These are phyloP conservation scores for Adrianichthys oophorus DNA, from an alignment of 2,797 vertebrate genomes.

Conservation along the genomic window DNA sequence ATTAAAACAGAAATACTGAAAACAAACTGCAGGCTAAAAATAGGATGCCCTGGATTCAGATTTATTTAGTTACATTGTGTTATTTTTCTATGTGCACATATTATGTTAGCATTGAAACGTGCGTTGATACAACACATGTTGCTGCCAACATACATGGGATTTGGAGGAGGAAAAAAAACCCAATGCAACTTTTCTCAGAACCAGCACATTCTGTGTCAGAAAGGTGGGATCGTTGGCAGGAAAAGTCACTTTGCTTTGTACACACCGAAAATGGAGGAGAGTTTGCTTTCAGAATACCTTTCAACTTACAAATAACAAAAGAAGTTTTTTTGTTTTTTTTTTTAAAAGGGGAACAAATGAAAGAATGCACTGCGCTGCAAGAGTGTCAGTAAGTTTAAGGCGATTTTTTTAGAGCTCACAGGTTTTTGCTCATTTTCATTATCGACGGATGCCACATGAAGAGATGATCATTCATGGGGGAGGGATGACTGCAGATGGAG, in stretches of 20 bases:
- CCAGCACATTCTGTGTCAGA: slow-evolving; percentile 29
- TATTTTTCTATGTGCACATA: slow-evolving; percentile 36
- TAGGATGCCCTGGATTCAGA: slow-evolving; percentile 50
- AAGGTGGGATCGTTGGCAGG: slow-evolving; percentile 83
- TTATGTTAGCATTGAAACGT: slow-evolving; percentile 30
- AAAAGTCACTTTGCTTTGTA: slow-evolving; percentile 87
- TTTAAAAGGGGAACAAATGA: slow-evolving; percentile 31
- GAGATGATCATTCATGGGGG: slow-evolving; percentile 64
- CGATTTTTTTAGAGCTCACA: slow-evolving; percentile 98
- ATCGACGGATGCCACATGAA: slow-evolving; percentile 60
- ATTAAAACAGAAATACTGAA: slow-evolving; percentile 85
- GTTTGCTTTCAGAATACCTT: slow-evolving; percentile 94
- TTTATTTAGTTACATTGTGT: slow-evolving; percentile 29
- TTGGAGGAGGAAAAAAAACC: slow-evolving; percentile 10
- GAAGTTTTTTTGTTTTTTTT: slow-evolving; percentile 2
- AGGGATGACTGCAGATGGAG: slow-evolving; percentile 39
- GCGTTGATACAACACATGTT: slow-evolving; percentile 64
- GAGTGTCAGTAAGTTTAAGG: slow-evolving; percentile 98
- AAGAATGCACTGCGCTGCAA: slow-evolving; percentile 90
- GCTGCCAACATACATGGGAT: slow-evolving; percentile 24
- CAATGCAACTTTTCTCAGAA: slow-evolving; percentile 28
- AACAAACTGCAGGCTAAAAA: slow-evolving; percentile 80
- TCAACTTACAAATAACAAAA: slow-evolving; percentile 86
- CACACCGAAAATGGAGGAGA: slow-evolving; percentile 91
- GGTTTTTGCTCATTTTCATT: slow-evolving; percentile 78